Evolutionary conservation across 2,797 vertebrate genomes (phyloP).

Genomic region (Borostomias antarcticus): DNA sequence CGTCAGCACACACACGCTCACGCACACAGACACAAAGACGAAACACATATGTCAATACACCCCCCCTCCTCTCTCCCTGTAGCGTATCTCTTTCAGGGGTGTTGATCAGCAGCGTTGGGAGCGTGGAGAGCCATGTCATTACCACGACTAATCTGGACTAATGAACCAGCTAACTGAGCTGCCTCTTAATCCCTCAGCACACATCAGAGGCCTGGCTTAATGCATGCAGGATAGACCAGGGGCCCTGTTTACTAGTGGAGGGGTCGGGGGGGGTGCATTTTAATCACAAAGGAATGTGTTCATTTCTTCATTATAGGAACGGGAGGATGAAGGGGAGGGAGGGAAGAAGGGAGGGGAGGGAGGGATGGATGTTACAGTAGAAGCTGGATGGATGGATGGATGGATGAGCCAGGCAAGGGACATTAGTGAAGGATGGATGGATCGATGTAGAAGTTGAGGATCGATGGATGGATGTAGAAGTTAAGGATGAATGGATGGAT

Average conservation of each 20-base stretch:
- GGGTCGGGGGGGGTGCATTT: constrained; percentile 69
- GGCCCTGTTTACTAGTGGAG: constrained; percentile 70
- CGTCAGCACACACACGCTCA: too few relatives aligned
- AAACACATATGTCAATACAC: too few relatives aligned
- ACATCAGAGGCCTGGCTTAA: constrained; percentile 64
- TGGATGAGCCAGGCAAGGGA: too few relatives aligned
- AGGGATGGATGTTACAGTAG: constrained; percentile 8
- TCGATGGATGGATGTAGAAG: not conserved
- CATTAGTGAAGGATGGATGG: not conserved
- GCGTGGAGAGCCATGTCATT: constrained; percentile 58
- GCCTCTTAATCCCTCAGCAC: constrained; percentile 65
- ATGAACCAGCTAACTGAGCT: constrained; percentile 76
- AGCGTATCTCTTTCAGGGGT: too few relatives aligned
- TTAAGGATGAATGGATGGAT: too few relatives aligned
- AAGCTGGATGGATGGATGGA: constrained; percentile 8
- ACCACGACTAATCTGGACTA: constrained; percentile 81
- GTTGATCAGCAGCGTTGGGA: too few relatives aligned
- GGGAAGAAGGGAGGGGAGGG: constrained; percentile 7
- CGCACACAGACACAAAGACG: constrained; percentile 24
- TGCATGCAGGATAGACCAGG: constrained; percentile 66
- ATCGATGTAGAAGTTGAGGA: not conserved
- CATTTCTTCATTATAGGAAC: constrained; percentile 69
- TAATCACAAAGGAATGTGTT: constrained; percentile 71
- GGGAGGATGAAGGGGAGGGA: constrained; percentile 45
- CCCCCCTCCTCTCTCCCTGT: too few relatives aligned